These are phyloP conservation scores for Axis porcinus DNA, from an alignment of 2,113 vertebrate species.

Conservation along the genomic window DNA sequence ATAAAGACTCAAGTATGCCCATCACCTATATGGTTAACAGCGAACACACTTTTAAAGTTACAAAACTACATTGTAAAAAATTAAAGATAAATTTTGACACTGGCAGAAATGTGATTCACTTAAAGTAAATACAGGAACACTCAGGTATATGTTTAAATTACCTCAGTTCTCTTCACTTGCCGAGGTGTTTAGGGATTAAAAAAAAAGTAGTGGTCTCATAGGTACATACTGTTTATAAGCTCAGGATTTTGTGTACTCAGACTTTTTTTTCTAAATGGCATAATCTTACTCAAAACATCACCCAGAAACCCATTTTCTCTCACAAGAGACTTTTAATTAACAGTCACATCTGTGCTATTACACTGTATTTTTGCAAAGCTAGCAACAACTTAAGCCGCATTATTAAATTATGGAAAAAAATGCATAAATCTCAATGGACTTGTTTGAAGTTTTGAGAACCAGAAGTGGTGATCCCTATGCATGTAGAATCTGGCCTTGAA, in stretches of 20 bases:
- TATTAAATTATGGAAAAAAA: conserved; percentile 80
- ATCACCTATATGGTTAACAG: neutral
- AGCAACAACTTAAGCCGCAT: conserved; percentile 77
- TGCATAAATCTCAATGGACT: conserved; percentile 71
- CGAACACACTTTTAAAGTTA: neutral
- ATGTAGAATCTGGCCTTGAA: conserved; percentile 67
- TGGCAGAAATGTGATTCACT: neutral
- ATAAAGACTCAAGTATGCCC: neutral
- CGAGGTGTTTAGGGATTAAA: neutral
- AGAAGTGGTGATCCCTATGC: conserved; percentile 52
- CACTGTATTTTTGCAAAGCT: conserved; percentile 77
- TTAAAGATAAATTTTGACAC: neutral
- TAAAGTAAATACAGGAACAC: neutral
- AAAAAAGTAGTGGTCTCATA: conserved; percentile 32
- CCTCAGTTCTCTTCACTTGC: neutral
- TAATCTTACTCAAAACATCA: conserved; percentile 72
- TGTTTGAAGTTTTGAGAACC: conserved; percentile 71
- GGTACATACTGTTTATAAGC: conserved; percentile 63
- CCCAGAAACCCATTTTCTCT: conserved; percentile 68
- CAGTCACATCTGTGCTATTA: conserved; percentile 79
- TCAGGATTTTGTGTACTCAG: conserved; percentile 65
- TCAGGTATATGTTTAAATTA: neutral
- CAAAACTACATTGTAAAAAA: neutral
- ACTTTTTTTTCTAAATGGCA: conserved; percentile 73
- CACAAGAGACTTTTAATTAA: conserved; percentile 81